A percentile compares a stretch with the other conserved stretches of the same genome.
phyloP scores from a whole-genome alignment of 2,113 vertebrate species.

The Phalacrocorax brasilianus region DNA sequence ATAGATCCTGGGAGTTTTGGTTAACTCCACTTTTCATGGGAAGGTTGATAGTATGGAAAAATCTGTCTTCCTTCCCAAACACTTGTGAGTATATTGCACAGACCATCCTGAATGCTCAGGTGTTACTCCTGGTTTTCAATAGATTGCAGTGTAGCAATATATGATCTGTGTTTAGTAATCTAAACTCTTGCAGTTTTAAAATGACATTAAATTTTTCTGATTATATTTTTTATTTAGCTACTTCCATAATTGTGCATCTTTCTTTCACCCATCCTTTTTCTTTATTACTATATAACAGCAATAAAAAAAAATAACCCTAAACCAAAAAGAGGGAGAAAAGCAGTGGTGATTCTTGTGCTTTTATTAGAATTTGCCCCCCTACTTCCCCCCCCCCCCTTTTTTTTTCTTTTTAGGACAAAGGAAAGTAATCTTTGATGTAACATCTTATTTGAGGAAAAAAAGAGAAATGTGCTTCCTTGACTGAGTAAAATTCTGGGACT shows the following conservation, averaged over 20 bases:
- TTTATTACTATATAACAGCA: not conserved
- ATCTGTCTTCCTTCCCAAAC: not conserved
- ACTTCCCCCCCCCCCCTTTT: accelerated
- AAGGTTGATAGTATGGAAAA: not conserved
- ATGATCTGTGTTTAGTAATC: not conserved
- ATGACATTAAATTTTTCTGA: not conserved
- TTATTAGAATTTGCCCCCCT: not conserved
- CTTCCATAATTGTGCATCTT: not conserved
- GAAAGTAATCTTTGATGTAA: not conserved
- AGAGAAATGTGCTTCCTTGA: not conserved
- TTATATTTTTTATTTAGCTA: not conserved
- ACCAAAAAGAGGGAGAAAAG: not conserved
- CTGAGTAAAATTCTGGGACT: not conserved
- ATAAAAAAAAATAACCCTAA: not conserved
- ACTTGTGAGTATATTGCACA: not conserved
- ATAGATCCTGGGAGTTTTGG: not conserved
- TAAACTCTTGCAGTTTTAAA: not conserved
- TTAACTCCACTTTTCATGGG: not conserved
- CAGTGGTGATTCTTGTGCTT: not conserved
- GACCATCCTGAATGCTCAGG: not conserved
- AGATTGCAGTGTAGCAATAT: not conserved
- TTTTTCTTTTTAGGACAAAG: not conserved
- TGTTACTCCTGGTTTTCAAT: not conserved
- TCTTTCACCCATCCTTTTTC: not conserved
- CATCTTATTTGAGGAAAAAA: not conserved